Base-by-base conservation (phyloP, 2,113 vertebrate genomes). In the Corythornis madagascariensis region DNA sequence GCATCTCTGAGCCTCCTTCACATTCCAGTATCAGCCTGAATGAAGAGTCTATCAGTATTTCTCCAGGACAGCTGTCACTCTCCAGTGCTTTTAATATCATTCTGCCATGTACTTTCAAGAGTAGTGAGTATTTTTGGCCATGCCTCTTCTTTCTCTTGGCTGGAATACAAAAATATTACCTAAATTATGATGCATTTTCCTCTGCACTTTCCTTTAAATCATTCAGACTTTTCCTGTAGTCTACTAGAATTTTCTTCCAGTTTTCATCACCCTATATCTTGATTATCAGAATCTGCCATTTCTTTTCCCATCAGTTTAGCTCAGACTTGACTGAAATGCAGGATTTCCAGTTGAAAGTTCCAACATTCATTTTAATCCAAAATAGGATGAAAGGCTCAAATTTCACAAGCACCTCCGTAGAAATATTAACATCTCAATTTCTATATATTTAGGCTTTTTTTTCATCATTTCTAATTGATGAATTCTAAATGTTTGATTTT, bases 121-220 rank as follows among this genome's bases (percentile, higher is more conserved):
- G 29, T n/a, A 83, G 43, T 71, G 76, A 86, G 67, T 31, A 38
- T 83, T 86, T 96, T 75, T 90, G 73, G 71, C 50, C 31, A 61
- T 78, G 83, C 21, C 11, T 11, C 25, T 75, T 71, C 89, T 67
- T 92, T 63, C 69, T 80, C 69, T 91, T 88, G 82, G 87, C 93
- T 91, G 38, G 33, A 70, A 73, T 59, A 88, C 85, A 73, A 82
- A 76, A 85, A 70, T 71, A 83, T 88, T 94, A 86, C 84, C 73
- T 83, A 83, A 88, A 57, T 63, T 70, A 38, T 47, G 66, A 90
- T 76, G 50, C 24, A 57, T 79, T 94, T 94, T 88, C 70, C 60
- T 75, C 45, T 38, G 43, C 40, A 86, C 75, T 83, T 93, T 95
- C 53, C 53, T 55, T 92, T 43, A 86, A 87, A 85, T 84, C 74